A percentile compares a stretch with the other conserved stretches of the same genome.
phyloP scores from a whole-genome alignment of 1,140 invertebrate genomes.

The Lamellibrachia luymesi region DNA sequence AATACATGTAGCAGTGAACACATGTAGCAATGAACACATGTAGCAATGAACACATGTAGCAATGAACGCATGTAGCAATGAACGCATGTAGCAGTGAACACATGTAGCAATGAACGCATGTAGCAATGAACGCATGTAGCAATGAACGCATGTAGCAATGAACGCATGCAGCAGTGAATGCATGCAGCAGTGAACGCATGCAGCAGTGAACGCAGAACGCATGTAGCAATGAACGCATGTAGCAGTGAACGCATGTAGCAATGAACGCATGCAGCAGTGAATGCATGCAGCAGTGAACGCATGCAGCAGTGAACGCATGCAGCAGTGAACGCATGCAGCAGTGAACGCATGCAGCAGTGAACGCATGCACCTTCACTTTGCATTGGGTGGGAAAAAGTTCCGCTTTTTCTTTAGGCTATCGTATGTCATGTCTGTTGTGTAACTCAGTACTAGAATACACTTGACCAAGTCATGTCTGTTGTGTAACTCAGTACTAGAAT shows the following conservation, averaged over 20 bases:
- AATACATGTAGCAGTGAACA: not conserved
- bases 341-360: not conserved
- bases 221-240: not conserved
- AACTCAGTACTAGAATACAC: not conserved
- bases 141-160: too few relatives aligned
- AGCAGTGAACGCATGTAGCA: not conserved
- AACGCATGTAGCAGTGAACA: too few relatives aligned
- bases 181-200: too few relatives aligned
- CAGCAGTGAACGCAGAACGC: not conserved
- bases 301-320: not conserved
- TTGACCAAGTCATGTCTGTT: not conserved
- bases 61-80: too few relatives aligned
- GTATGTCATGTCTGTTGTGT: not conserved
- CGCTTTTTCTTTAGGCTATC: not conserved
- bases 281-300: not conserved
- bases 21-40: not conserved
- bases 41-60: too few relatives aligned
- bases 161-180: too few relatives aligned
- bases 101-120: too few relatives aligned
- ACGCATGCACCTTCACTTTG: not conserved
- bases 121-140: too few relatives aligned
- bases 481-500: not conserved
- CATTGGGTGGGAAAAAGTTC: not conserved
- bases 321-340: not conserved
- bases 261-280: not conserved